phyloP scores from a whole-genome alignment of 2,797 vertebrate genomes.

The Hipposideros larvatus region DNA sequence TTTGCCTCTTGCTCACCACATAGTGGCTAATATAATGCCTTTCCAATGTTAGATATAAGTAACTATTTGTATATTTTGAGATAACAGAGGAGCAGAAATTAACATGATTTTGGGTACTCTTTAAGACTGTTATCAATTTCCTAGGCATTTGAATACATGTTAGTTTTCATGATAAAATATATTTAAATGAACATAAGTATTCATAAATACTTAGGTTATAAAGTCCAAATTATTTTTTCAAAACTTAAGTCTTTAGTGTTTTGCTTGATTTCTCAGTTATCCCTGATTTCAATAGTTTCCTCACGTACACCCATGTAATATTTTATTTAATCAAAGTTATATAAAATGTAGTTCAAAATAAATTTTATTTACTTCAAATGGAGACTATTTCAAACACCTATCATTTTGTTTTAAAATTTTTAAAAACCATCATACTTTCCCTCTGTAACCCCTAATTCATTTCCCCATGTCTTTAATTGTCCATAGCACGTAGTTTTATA shows the following conservation, averaged over 20 bases:
- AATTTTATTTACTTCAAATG: background rate
- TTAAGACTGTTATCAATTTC: background rate
- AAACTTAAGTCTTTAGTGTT: background rate
- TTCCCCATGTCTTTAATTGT: background rate
- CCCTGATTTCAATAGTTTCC: conserved; percentile 5
- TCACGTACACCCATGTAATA: background rate
- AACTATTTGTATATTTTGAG: conserved; percentile 1
- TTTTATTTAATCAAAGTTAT: conserved; percentile 28
- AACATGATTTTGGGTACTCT: background rate
- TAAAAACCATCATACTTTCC: background rate
- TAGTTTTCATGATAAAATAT: background rate
- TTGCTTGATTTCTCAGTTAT: conserved; percentile 1
- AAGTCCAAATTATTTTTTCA: background rate
- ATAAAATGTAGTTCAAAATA: conserved; percentile 14
- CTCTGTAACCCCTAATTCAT: background rate
- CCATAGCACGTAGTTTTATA: background rate
- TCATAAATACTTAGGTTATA: background rate
- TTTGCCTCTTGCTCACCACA: background rate
- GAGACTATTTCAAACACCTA: background rate
- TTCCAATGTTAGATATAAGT: background rate
- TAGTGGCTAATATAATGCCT: background rate
- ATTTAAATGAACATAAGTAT: background rate
- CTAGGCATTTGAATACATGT: background rate
- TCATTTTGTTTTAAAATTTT: background rate
- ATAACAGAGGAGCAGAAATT: background rate